Percentiles rank a stretch among this genome's conserved stretches.
These are phyloP conservation scores for Drosophila melanogaster DNA, from an alignment of 1,140 invertebrate species.

Conservation along the genomic window Release_6_plus_ISO1_MT NT_033779.5:10349501-10350000, in stretches of 20 bases:
- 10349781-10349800: conserved; percentile 64
- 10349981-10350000: conserved; percentile 45
- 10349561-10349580: not conserved
- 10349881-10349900: conserved; percentile 79
- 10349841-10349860: conserved; percentile 59
- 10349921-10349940: conserved; percentile 23
- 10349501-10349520: no score
- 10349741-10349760: conserved; percentile 76
- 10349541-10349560: no score
- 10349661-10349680: conserved; percentile 12
- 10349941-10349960: conserved; percentile 38
- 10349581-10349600: conserved; percentile 56
- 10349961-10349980: conserved; percentile 39
- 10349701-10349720: conserved; percentile 26
- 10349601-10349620: conserved; percentile 75
- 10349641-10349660: conserved; percentile 78
- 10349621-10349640: conserved; percentile 82
- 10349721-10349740: conserved; percentile 12
- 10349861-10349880: conserved; percentile 55
- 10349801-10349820: conserved; percentile 64
- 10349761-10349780: conserved; percentile 62
- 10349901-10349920: conserved; percentile 54
- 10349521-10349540: no score
- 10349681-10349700: conserved; percentile 38
- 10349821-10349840: conserved; percentile 79